A percentile compares a stretch with the other conserved stretches of the same genome.
Conservation (phyloP, 1,140 invertebrate genomes). For the Homalodisca vitripennis region DNA sequence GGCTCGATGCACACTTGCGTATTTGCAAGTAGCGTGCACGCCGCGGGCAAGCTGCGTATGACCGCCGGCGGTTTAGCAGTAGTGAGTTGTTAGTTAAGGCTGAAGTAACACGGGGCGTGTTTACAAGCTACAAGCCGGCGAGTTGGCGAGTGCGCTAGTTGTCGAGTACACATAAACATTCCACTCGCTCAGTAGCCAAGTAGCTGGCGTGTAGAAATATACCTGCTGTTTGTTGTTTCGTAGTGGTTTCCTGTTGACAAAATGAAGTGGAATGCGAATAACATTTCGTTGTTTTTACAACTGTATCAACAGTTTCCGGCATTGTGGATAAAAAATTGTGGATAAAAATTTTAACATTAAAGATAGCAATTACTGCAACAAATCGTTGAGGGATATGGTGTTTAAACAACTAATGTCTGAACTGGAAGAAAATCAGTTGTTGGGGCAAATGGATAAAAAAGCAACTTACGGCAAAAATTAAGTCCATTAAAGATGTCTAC, state of each 20-base stretch:
- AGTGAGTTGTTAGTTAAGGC: neutral
- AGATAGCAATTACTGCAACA: neutral
- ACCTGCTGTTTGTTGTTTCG: neutral
- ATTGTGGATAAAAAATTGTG: neutral
- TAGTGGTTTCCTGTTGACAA: neutral
- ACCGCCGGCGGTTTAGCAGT: no score
- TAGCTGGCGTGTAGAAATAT: slow-evolving; percentile 21
- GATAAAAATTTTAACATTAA: no score
- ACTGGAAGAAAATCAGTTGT: neutral
- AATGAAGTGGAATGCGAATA: neutral
- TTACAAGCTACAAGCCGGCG: slow-evolving; percentile 13
- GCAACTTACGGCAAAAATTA: neutral
- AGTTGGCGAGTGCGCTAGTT: slow-evolving; percentile 26
- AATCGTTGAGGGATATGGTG: neutral
- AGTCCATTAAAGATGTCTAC: slow-evolving; percentile 1
- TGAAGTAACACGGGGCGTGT: neutral
- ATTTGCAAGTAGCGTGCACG: no score
- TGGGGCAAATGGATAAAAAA: neutral
- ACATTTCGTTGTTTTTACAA: neutral
- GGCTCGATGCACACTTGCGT: no score
- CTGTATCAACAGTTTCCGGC: neutral
- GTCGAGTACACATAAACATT: slow-evolving; percentile 24
- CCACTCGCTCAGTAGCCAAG: slow-evolving; percentile 21
- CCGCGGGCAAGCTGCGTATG: no score
- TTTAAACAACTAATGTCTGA: neutral